Evolutionary conservation across 2,797 vertebrate genomes (phyloP).

Genomic region (Monodelphis domestica): DNA sequence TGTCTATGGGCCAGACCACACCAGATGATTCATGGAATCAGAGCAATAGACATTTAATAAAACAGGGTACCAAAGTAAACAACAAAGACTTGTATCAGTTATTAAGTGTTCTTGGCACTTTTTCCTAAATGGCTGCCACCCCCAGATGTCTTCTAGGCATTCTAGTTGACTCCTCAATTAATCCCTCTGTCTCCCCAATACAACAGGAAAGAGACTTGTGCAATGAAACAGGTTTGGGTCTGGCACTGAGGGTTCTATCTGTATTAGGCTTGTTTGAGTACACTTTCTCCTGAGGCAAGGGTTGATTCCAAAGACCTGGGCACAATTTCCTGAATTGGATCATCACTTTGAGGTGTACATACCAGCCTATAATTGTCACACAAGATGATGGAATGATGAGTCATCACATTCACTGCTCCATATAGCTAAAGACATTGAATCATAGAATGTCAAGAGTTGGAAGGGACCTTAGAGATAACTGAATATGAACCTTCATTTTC

Average conservation of each 20-base stretch:
- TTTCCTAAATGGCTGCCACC: neutral
- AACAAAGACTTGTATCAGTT: neutral
- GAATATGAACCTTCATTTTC: neutral
- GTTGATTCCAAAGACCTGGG: neutral
- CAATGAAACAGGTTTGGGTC: neutral
- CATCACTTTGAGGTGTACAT: slow-evolving; percentile 3
- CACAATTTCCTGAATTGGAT: neutral
- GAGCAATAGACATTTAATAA: neutral
- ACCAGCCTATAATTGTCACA: neutral
- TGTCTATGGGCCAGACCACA: neutral
- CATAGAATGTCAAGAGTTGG: neutral
- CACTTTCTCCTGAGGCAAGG: neutral
- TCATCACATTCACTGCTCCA: neutral
- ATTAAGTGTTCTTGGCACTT: neutral
- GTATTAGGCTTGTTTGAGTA: neutral
- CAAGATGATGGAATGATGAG: neutral
- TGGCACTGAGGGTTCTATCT: neutral
- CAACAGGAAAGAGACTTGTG: neutral
- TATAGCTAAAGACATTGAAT: neutral
- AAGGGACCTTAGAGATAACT: neutral
- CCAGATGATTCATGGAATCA: neutral
- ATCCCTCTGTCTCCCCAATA: neutral
- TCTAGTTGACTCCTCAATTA: neutral
- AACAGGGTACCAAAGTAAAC: neutral
- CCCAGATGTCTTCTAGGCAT: neutral